Evolutionary conservation across 1,140 invertebrate species (phyloP), one percentile per base, ranked within the genome.

Genomic region (Bacillus rossius): DNA sequence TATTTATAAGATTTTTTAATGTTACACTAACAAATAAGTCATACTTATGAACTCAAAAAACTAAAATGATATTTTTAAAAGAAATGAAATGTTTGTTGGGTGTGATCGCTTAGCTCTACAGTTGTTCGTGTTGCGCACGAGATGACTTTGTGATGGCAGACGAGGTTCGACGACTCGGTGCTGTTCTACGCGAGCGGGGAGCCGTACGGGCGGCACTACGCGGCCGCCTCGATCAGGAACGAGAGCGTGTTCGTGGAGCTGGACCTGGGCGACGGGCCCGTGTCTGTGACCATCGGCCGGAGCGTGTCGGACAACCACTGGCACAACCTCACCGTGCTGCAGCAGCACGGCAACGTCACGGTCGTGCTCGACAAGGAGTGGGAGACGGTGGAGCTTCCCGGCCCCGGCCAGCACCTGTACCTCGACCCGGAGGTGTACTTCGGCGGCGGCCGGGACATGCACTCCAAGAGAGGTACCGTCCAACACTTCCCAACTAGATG

Each of bases 371-470:
- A 94, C 70, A 79, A 84, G 3, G 83, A 88, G 57, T 78, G 75
- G 2, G 81, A 85, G 62, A 72, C 79, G 0, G 78, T 91, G 43
- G 81, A 87, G 64, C 78, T 94, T 25, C 83, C 85, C 0, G 86
- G 87, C 3, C 77, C 81, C 16, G 84, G 84, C 63, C 83, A 84
- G 62, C 85, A 92, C 69, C 79, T 96, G 56, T 90, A 92, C 61
- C 91, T 97, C 43, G 93, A 97, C 77, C 92, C 94, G 4, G 89
- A 93, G 71, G 91, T 95, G 62, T 95, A 94, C 67, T 89, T 96
- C 61, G 92, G 92, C 13, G 90, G 90, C 37, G 89, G 89, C 13
- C 86, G 89, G 2, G 86, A 89, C 64, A 70, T 89, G 20, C 78
- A 88, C 65, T 90, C 91, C 69, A 67, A 68, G 55, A 64, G 66